Evolutionary conservation across 2,113 vertebrate genomes (phyloP), one percentile per base, ranked within the genome.

Genomic region (Himantopus leucocephalus): DNA sequence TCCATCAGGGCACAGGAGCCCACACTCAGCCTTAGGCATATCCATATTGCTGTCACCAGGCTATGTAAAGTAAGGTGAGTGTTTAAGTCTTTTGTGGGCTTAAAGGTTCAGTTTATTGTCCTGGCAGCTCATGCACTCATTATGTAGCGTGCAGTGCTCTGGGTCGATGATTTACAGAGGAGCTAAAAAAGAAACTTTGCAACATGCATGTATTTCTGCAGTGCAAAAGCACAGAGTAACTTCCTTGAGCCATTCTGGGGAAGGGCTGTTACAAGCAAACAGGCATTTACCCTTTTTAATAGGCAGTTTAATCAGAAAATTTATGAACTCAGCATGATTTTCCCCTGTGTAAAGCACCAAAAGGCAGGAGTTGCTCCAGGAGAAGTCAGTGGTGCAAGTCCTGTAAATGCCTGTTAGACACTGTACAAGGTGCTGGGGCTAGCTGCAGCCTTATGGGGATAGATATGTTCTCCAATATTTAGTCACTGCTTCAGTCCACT

Each of bases 141-240:
- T 77, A 24, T 10, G 24, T 39, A 67, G 84, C 70, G 58, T 91
- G 70, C 70, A 72, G 70, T 34, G 45, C 32, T 67, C 77, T 45
- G 21, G 55, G 86, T 9, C 91, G 84, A 92, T 94, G 80, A 95
- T 95, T 95, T 95, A 95, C 84, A 91, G 89, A 79, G 37, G 48
- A 78, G 64, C 53, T 73, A 34, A 67, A 77, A 72, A 29, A 74
- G 70, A 66, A 90, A 58, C 62, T 60, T 85, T 82, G 84, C 58
- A 79, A 66, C 53, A 62, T 20, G 35, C 21, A 47, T 5, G 13
- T 92, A 92, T 82, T 91, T 85, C 66, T 87, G 41, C 84, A 58
- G 66, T 79, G 32, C 75, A 87, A 68, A 92, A 79, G 2, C 14
- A 53, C 27, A 53, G 64, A 32, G 14, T n/a, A 85, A 78, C 32